Conservation (phyloP, 2,113 vertebrate species). For the Sinocyclocheilus rhinocerous region DNA sequence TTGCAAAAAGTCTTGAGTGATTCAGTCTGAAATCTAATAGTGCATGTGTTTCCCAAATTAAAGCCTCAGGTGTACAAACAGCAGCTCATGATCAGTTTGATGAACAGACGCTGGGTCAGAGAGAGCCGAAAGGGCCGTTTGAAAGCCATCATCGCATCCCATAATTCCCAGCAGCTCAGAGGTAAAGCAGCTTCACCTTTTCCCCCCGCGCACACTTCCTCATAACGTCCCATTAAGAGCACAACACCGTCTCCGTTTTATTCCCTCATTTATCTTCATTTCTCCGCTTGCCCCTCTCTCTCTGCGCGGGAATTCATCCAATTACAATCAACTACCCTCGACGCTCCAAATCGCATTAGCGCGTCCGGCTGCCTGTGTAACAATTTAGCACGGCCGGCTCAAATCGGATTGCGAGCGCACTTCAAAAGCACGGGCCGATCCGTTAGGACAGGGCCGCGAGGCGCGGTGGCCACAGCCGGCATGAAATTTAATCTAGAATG, state of each 20-base stretch:
- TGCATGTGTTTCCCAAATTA: too few species aligned
- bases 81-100: not conserved
- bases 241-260: conserved; percentile 67
- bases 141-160: conserved; percentile 9
- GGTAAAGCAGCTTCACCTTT: conserved; percentile 67
- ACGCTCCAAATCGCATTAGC: conserved; percentile 77
- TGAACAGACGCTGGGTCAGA: not conserved
- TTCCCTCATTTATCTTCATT: conserved; percentile 83
- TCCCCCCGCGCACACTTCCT: conserved; percentile 65
- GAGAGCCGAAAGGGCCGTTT: not conserved
- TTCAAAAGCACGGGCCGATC: conserved; percentile 79
- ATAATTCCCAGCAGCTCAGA: conserved; percentile 25
- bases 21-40: not conserved
- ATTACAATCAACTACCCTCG: conserved; percentile 79
- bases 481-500: conserved; percentile 77
- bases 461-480: conserved; percentile 60
- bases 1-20: not conserved
- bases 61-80: not conserved
- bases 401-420: conserved; percentile 75
- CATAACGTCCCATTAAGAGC: conserved; percentile 76
- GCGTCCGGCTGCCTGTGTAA: conserved; percentile 72
- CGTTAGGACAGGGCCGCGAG: conserved; percentile 78
- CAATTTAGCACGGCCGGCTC: conserved; percentile 76
- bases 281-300: too few species aligned
- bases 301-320: conserved; percentile 82